Evolutionary conservation across 1,140 invertebrate genomes (phyloP).

Genomic region (Euschistus heros): DNA sequence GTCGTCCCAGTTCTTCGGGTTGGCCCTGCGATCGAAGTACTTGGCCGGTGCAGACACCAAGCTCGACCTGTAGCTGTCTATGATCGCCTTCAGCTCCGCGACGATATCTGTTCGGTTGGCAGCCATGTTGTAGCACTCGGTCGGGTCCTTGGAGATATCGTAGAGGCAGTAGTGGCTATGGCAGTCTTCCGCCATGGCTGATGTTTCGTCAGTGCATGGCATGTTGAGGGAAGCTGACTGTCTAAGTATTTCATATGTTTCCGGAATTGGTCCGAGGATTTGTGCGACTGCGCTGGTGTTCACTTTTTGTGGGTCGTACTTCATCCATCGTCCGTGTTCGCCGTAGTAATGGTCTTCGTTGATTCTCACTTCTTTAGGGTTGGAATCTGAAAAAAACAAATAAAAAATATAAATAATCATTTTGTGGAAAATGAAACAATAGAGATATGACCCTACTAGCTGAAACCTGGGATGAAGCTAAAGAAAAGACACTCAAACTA

Average conservation of each 20-base stretch:
- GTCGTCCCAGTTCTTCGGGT: neutral
- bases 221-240: too few species aligned
- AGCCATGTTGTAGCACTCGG: slow-evolving; percentile 1
- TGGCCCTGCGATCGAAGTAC: neutral
- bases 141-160: neutral
- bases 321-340: neutral
- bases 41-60: neutral
- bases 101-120: neutral
- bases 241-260: too few species aligned
- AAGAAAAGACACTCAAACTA: too few species aligned
- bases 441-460: too few species aligned
- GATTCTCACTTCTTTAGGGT: neutral
- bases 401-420: too few species aligned
- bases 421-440: too few species aligned
- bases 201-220: neutral
- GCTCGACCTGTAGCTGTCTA: neutral
- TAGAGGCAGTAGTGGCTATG: slow-evolving; percentile 13
- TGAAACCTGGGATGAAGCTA: too few species aligned
- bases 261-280: neutral
- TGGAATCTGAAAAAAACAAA: neutral
- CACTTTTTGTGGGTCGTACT: slow-evolving; percentile 9
- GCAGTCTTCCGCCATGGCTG: neutral
- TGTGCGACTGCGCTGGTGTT: neutral
- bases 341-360: neutral
- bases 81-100: neutral